Evolutionary conservation across 2,113 vertebrate species (phyloP).

Genomic region (Mobula birostris): DNA sequence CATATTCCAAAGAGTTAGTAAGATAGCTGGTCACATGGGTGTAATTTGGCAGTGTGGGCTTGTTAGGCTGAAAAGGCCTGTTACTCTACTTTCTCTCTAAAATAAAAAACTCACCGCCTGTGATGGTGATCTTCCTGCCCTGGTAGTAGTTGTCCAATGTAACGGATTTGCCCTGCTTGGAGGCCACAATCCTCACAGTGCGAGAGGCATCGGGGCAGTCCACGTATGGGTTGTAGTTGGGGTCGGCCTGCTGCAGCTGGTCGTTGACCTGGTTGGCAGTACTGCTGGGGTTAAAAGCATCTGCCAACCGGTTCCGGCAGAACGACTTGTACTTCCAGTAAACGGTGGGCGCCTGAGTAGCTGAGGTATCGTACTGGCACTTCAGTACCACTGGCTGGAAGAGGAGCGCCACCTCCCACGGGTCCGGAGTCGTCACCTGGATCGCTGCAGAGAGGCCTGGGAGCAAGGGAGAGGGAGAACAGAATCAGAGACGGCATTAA

Average conservation of each 20-base stretch:
- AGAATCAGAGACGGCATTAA: no score
- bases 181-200: slow-evolving; percentile 71
- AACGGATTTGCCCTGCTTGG: slow-evolving; percentile 63
- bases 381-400: slow-evolving; percentile 75
- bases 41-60: no score
- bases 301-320: slow-evolving; percentile 71
- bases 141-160: slow-evolving; percentile 65
- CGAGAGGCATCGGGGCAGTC: slow-evolving; percentile 70
- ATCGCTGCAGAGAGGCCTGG: slow-evolving; percentile 43
- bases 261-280: slow-evolving; percentile 52
- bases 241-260: slow-evolving; percentile 63
- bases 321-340: slow-evolving; percentile 81
- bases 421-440: slow-evolving; percentile 49
- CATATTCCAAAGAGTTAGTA: no score
- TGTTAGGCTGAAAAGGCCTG: no score
- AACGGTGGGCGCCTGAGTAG: slow-evolving; percentile 52
- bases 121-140: slow-evolving; percentile 71
- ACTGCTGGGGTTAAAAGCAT: slow-evolving; percentile 69
- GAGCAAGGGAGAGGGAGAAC: no score
- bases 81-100: no score
- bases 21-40: no score
- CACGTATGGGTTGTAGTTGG: slow-evolving; percentile 73
- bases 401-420: slow-evolving; percentile 66
- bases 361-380: slow-evolving; percentile 62
- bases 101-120: slow-evolving; percentile 52